Evolutionary conservation across 2,888 invertebrate species (phyloP).

Genomic region (Octodonta nipae): DNA sequence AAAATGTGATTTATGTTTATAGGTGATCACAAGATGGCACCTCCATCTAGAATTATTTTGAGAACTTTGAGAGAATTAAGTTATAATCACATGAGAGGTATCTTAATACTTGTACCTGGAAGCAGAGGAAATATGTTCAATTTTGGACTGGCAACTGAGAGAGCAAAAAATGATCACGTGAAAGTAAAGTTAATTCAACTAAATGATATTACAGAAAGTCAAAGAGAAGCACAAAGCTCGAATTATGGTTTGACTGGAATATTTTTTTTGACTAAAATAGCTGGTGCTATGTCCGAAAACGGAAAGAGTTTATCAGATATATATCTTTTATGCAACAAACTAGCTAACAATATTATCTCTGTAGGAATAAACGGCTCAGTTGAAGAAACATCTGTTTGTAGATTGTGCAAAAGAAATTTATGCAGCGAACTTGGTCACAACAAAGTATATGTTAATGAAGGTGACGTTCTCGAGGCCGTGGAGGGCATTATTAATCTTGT

Average conservation of each 20-base stretch:
- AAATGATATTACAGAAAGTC: slow-evolving; percentile 53
- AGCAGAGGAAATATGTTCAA: slow-evolving; percentile 68
- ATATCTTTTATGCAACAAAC: slow-evolving; percentile 34
- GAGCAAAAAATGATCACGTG: slow-evolving; percentile 48
- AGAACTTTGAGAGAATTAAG: slow-evolving; percentile 29
- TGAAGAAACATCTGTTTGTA: slow-evolving; percentile 34
- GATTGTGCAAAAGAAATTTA: too few relatives aligned
- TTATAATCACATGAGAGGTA: slow-evolving; percentile 40
- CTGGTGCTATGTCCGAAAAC: slow-evolving; percentile 59
- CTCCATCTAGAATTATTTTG: slow-evolving; percentile 25
- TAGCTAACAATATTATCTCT: slow-evolving; percentile 48
- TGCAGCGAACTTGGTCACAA: neutral
- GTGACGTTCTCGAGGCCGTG: neutral
- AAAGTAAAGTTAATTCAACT: slow-evolving; percentile 45
- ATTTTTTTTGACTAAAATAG: slow-evolving; percentile 47
- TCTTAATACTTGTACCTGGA: slow-evolving; percentile 61
- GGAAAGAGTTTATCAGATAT: slow-evolving; percentile 47
- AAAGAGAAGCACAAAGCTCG: slow-evolving; percentile 15
- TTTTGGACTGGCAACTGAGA: slow-evolving; percentile 69
- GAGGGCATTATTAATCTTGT: neutral
- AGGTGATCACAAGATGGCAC: slow-evolving; percentile 28
- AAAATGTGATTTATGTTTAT: neutral
- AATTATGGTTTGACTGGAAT: slow-evolving; percentile 42
- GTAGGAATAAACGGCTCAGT: slow-evolving; percentile 32
- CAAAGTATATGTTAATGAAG: slow-evolving; percentile 1